Percentiles rank a stretch among this genome's conserved stretches.
Evolutionary conservation across 1,140 invertebrate genomes (phyloP).

Genomic region (Drosophila murphyi): DNA sequence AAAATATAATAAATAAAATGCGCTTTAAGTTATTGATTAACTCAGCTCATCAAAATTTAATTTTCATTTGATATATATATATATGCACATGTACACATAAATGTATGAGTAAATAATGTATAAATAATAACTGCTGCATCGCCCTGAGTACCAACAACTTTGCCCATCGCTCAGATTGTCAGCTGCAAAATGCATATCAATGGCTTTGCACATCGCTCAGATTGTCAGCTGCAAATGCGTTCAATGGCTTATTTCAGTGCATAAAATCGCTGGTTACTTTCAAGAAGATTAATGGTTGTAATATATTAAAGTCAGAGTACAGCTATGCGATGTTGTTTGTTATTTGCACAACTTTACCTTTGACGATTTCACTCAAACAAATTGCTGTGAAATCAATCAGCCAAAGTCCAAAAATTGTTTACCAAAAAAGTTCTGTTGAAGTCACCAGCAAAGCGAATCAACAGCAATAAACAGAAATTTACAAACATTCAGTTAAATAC

Average conservation of each 20-base stretch:
- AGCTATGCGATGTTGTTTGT: conserved; percentile 10
- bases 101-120: too few species aligned
- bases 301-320: conserved; percentile 17
- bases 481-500: conserved; percentile 47
- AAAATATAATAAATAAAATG: too few species aligned
- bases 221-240: conserved; percentile 14
- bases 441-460: conserved; percentile 7
- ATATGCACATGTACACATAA: too few species aligned
- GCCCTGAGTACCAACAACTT: too few species aligned
- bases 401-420: conserved; percentile 12
- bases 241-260: neutral
- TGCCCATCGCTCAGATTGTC: conserved; percentile 8
- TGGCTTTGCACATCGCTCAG: conserved; percentile 22
- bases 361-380: conserved; percentile 30
- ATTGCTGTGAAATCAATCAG: conserved; percentile 40
- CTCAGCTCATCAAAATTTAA: too few species aligned
- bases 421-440: conserved; percentile 3
- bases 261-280: neutral
- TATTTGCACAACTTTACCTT: conserved; percentile 18
- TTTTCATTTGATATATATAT: too few species aligned
- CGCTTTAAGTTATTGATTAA: too few species aligned
- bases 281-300: neutral
- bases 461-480: conserved; percentile 25
- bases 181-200: neutral
- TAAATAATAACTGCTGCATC: too few species aligned